phyloP scores from a whole-genome alignment of 2,888 invertebrate species.

The Escarpia spicata region DNA sequence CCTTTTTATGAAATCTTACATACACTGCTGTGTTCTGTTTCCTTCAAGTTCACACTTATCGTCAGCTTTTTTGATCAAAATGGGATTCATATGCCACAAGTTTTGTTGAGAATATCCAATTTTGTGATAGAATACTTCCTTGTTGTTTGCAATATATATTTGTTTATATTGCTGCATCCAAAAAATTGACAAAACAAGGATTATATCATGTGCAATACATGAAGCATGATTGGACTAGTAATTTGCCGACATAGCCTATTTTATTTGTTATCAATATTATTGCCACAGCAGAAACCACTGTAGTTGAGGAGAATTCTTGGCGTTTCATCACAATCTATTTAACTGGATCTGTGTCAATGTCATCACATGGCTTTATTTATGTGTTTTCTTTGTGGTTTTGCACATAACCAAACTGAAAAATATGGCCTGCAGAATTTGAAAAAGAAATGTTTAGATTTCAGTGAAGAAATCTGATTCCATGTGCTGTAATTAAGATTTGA shows the following conservation, averaged over 20 bases:
- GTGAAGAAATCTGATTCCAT: neutral
- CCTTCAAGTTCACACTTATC: too few species aligned
- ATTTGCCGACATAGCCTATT: neutral
- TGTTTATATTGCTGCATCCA: neutral
- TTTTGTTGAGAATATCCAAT: too few species aligned
- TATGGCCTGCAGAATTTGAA: neutral
- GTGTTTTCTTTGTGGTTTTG: neutral
- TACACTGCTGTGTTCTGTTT: too few species aligned
- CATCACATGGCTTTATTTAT: neutral
- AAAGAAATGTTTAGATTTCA: neutral
- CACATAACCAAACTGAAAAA: neutral
- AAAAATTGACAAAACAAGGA: neutral
- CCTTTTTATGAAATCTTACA: too few species aligned
- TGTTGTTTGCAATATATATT: too few species aligned
- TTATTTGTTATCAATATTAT: neutral
- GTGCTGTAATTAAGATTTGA: neutral
- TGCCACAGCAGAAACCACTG: neutral
- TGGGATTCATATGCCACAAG: too few species aligned
- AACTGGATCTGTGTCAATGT: neutral
- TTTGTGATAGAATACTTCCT: too few species aligned
- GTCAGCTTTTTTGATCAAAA: too few species aligned
- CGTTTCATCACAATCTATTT: neutral
- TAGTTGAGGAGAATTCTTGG: neutral
- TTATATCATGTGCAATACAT: too few species aligned
- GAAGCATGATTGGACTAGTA: too few species aligned